A percentile compares a stretch with the other conserved stretches of the same genome.
phyloP scores from a whole-genome alignment of 2,888 invertebrate species.

The Leptothorax acervorum region DNA sequence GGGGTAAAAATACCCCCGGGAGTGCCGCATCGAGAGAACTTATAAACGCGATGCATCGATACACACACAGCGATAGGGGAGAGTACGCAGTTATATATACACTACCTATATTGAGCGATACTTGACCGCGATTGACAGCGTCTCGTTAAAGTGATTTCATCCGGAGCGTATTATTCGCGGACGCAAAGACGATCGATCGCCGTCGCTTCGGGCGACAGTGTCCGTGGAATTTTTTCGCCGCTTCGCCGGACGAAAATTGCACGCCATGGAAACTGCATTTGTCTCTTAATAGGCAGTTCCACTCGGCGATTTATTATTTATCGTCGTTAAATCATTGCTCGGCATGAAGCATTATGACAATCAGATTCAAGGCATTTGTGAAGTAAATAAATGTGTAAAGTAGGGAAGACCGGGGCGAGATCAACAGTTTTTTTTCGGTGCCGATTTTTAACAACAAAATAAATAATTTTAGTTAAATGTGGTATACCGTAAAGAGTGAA shows the following conservation, averaged over 20 bases:
- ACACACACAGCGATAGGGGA: background rate
- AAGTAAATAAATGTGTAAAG: background rate
- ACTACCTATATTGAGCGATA: slow-evolving; percentile 2
- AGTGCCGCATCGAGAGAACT: slow-evolving; percentile 52
- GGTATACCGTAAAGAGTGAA: too few species aligned
- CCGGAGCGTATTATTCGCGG: slow-evolving; percentile 41
- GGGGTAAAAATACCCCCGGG: slow-evolving; percentile 65
- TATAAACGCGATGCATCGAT: slow-evolving; percentile 35
- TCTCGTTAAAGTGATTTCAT: slow-evolving; percentile 47
- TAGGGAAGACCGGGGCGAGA: background rate
- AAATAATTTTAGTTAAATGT: too few species aligned
- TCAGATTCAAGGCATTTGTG: background rate
- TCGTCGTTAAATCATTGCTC: background rate
- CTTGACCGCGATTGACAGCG: slow-evolving; percentile 42
- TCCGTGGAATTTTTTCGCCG: slow-evolving; percentile 28
- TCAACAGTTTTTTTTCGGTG: too few species aligned
- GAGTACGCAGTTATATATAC: slow-evolving; percentile 25
- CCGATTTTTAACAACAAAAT: too few species aligned
- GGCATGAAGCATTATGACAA: background rate
- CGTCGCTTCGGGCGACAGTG: background rate
- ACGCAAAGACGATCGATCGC: slow-evolving; percentile 39
- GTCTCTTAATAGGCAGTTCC: background rate
- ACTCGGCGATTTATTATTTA: background rate
- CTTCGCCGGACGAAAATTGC: background rate
- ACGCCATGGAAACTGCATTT: background rate